These are phyloP conservation scores for Thermophis baileyi DNA, from an alignment of 2,113 vertebrate genomes.

Conservation along the genomic window DNA sequence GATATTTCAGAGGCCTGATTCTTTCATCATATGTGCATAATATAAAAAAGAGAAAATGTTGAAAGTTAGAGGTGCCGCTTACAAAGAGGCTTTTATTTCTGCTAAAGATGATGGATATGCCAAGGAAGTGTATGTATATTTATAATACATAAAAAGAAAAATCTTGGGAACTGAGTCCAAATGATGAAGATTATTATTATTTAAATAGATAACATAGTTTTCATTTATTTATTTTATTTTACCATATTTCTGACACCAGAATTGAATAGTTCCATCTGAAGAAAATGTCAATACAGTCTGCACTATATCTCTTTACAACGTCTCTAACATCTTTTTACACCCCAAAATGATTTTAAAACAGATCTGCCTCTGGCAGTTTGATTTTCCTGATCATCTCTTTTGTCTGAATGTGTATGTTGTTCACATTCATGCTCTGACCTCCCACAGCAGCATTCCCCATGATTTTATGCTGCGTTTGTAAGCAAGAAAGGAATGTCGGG, in stretches of 20 bases:
- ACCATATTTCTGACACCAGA: neutral
- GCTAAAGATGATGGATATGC: neutral
- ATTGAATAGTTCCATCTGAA: neutral
- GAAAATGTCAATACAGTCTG: neutral
- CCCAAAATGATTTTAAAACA: neutral
- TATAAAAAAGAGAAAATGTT: neutral
- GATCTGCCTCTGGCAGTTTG: neutral
- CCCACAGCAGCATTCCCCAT: neutral
- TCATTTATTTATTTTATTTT: neutral
- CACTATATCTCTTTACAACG: neutral
- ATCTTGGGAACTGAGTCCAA: neutral
- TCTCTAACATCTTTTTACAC: neutral
- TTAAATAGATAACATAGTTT: neutral
- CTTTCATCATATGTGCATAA: neutral
- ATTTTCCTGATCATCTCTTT: neutral
- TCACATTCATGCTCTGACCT: neutral
- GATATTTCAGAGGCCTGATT: neutral
- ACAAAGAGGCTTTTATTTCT: neutral
- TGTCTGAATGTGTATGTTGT: neutral
- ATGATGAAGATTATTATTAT: neutral
- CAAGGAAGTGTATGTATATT: neutral
- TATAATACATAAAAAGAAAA: neutral
- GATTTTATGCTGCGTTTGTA: neutral
- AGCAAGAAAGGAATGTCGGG: neutral
- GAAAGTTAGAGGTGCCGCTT: neutral